Evolutionary conservation across 2,888 invertebrate species (phyloP).

Genomic region (Spilarctia lutea): DNA sequence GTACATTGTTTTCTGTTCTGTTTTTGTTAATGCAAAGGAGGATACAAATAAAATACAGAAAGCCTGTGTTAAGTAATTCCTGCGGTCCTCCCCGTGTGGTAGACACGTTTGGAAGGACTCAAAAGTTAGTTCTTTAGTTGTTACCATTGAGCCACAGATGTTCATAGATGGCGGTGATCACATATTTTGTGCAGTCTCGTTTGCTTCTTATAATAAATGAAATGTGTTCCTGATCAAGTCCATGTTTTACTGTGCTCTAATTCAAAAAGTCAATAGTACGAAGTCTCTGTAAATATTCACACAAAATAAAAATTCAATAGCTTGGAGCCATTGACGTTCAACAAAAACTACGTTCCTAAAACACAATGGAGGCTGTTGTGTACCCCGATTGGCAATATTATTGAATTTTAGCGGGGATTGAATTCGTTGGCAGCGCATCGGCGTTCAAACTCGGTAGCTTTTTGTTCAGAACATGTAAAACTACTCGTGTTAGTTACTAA

Average conservation of each 20-base stretch:
- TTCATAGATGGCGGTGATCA: too few species aligned
- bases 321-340: constrained; percentile 38
- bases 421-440: constrained; percentile 47
- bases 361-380: constrained; percentile 53
- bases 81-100: too few species aligned
- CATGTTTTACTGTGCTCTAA: background rate
- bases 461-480: constrained; percentile 32
- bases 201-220: too few species aligned
- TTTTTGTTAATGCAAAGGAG: too few species aligned
- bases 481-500: constrained; percentile 29
- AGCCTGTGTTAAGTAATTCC: too few species aligned
- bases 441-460: constrained; percentile 25
- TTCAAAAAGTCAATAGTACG: constrained; percentile 8
- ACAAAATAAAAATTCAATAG: constrained; percentile 36
- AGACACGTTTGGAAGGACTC: too few species aligned
- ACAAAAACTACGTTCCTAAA: constrained; percentile 52
- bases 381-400: constrained; percentile 61
- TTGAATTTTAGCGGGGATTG: constrained; percentile 60
- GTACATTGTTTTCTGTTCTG: too few species aligned
- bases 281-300: constrained; percentile 13
- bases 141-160: too few species aligned
- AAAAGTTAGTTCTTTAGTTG: too few species aligned
- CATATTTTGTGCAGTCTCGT: too few species aligned
- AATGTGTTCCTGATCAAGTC: too few species aligned
- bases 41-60: too few species aligned